These are phyloP conservation scores for Stratiolaelaps scimitus DNA, from an alignment of 1,140 invertebrate species.

Conservation along the genomic window DNA sequence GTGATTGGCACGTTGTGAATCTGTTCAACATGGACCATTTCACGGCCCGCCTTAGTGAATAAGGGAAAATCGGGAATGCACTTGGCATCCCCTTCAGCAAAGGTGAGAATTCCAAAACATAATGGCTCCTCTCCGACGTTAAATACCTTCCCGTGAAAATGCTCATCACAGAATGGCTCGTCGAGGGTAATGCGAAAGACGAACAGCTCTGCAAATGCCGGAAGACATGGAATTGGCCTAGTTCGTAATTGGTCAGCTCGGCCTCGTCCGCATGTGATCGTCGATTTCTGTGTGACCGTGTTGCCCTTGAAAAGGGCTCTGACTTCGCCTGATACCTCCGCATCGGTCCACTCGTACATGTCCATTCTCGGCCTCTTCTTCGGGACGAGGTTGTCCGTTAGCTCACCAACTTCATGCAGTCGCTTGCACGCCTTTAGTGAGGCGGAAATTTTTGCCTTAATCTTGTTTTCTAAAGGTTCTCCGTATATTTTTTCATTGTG, in stretches of 20 bases:
- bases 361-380: not conserved
- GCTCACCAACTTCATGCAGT: slow-evolving; percentile 50
- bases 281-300: not conserved
- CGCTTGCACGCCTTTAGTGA: slow-evolving; percentile 70
- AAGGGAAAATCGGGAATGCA: not conserved
- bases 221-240: not conserved
- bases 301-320: not conserved
- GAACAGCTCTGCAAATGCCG: not conserved
- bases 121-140: not conserved
- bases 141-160: not conserved
- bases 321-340: slow-evolving; percentile 8
- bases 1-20: not conserved
- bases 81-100: not conserved
- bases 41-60: not conserved
- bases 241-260: not conserved
- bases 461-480: slow-evolving; percentile 63
- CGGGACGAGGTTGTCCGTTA: slow-evolving; percentile 9
- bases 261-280: not conserved
- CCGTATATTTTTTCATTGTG: slow-evolving; percentile 41
- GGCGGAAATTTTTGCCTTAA: slow-evolving; percentile 66
- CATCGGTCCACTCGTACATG: slow-evolving; percentile 11
- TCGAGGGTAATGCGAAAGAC: not conserved
- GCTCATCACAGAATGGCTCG: not conserved
- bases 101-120: slow-evolving; percentile 8
- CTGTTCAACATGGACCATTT: not conserved